Conservation (phyloP, 2,888 invertebrate genomes). For the Phytoseiulus persimilis region DNA sequence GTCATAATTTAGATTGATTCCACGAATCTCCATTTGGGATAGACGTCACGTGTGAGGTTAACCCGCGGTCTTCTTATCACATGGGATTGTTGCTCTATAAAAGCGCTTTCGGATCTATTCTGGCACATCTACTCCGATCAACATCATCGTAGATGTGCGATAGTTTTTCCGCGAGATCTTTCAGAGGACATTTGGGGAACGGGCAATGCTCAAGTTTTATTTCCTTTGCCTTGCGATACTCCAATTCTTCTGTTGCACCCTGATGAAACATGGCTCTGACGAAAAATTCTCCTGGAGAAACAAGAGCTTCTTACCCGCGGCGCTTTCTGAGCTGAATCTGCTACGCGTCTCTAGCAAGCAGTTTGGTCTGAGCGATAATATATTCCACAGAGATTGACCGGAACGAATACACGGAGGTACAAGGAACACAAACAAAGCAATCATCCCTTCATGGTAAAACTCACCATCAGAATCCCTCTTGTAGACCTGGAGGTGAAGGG, state of each 20-base stretch:
- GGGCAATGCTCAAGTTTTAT: neutral
- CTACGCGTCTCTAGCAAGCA: no score
- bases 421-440: no score
- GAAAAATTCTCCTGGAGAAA: neutral
- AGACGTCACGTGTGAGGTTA: neutral
- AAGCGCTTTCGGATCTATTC: neutral
- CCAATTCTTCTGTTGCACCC: neutral
- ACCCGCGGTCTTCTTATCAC: neutral
- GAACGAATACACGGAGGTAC: no score
- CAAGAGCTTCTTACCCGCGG: no score
- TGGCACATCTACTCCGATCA: neutral
- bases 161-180: neutral
- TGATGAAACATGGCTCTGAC: neutral
- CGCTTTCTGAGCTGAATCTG: no score
- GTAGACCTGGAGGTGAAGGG: neutral
- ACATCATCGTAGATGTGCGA: neutral
- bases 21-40: no score
- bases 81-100: neutral
- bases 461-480: constrained; percentile 16
- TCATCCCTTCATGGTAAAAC: no score
- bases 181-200: neutral
- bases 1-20: no score
- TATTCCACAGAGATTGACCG: no score
- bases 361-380: no score
- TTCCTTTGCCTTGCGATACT: neutral